Conservation (phyloP, 2,113 vertebrate genomes). For the Vicugna pacos region DNA sequence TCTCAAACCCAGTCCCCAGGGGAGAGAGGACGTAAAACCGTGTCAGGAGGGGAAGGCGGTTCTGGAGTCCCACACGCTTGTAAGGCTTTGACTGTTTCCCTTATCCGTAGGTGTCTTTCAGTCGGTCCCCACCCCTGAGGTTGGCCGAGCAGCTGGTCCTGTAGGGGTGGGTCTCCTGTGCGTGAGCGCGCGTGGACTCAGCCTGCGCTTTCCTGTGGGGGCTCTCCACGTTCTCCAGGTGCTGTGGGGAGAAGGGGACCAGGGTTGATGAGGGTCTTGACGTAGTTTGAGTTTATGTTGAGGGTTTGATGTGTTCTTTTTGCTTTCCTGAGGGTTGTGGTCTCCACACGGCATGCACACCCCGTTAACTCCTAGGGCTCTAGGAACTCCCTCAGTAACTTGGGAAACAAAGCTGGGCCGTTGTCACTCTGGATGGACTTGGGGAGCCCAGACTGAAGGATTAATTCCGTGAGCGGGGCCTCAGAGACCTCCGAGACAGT, state of each 20-base stretch:
- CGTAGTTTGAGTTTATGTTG: background rate
- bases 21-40: background rate
- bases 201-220: background rate
- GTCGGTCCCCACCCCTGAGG: rapidly evolving
- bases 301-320: background rate
- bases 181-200: background rate
- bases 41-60: background rate
- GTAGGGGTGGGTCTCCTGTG: background rate
- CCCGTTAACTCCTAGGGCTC: background rate
- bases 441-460: background rate
- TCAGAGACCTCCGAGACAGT: background rate
- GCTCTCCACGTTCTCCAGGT: background rate
- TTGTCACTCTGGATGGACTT: background rate
- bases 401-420: background rate
- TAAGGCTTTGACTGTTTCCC: background rate
- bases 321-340: background rate
- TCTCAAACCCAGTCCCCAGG: background rate
- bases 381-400: too few species aligned
- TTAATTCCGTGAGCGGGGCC: background rate
- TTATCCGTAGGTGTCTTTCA: background rate
- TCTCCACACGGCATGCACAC: background rate
- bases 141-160: background rate
- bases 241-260: background rate
- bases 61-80: background rate
- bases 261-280: background rate